Evolutionary conservation across 2,888 invertebrate species (phyloP), one percentile per base, ranked within the genome.

Genomic region (Uropetala carovei): DNA sequence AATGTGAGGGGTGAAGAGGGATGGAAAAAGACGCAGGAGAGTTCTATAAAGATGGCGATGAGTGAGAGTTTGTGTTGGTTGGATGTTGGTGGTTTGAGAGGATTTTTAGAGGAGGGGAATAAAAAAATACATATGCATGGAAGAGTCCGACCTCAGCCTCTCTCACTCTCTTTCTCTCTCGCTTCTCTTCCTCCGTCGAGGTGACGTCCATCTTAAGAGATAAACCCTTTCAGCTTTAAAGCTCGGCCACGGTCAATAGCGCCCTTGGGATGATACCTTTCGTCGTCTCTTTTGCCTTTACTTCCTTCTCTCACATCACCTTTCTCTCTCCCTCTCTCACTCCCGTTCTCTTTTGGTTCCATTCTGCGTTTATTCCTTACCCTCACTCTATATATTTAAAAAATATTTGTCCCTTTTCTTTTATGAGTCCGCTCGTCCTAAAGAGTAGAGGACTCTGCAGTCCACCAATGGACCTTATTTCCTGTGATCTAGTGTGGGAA

Each of bases 201-300:
- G 75, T 75, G 75, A 75, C 75, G 75, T 75, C 27, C 75, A 75
- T 75, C 75, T 75, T 27, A 75, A 13, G 27, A 27, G 10, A 75
- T 75, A 75, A 75, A 75, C 75, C 43, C 75, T 75, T 75, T 75
- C 75, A 27, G 75, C 27, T 14, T 43, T 43, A 43, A 43, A 43
- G 43, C 43, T 43, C 43, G 5, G 75, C 10, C 27, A 27, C 43
- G 43, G 43, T 5, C 43, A 43, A 43, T 43, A 43, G 43, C 5
- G 43, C 43, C 43, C 43, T 43, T 5, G 43, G 75, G 27, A 75
- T n/a, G 75, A 75, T 27, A 75, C 5, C 75, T 27, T 75, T 10
- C 75, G 22, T 75, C 27, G 0, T 22, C 18, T 68, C n/a, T 11
- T 75, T 68, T n/a, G n/a, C 27, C 22, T 22, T 5, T 10, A 27